Base-by-base conservation (phyloP, 2,888 invertebrate species). In the Anorthoa munda region DNA sequence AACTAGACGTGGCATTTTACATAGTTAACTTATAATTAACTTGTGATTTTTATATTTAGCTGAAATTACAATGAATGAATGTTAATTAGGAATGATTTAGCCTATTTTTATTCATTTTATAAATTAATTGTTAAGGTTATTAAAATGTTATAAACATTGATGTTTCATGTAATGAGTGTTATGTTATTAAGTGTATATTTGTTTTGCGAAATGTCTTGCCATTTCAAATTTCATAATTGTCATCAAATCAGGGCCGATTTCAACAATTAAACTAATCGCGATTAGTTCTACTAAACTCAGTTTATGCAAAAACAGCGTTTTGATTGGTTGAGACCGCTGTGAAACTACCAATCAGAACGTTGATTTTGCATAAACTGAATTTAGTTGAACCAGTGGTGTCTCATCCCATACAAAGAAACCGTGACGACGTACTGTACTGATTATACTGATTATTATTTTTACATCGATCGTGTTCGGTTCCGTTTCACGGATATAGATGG, bases 21-120 rank as follows among this genome's bases (percentile, higher is more conserved):
- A 72, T 75, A 70, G 51, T 74, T 72, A 76, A 74, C 56, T 51
- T 71, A 69, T 77, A 66, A 58, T 72, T 73, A 75, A 65, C 60
- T 61, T 66, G 75, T 77, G 68, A 82, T 79, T 85, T 74, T 75
- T 85, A 81, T 77, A 82, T 75, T 82, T 76, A 75, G 74, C 78
- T 72, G 61, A 79, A 78, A 78, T 85, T 82, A 75, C 81, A 85
- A 86, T 85, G 72, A 83, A 86, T 80, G 58, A 77, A 79, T 79
- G 74, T 81, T 77, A 68, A 77, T 75, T 79, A 84, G 45, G 58
- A 68, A 65, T 75, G 45, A 73, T 82, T 84, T 81, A 74, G 66
- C 58, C 46, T 71, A 69, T 69, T 66, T 77, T 74, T 75, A 66
- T 77, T 77, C 55, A 69, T 78, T 71, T 79, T 71, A 53, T 78